phyloP scores from a whole-genome alignment of 2,113 vertebrate genomes.

The Nycticryphes semicollaris region DNA sequence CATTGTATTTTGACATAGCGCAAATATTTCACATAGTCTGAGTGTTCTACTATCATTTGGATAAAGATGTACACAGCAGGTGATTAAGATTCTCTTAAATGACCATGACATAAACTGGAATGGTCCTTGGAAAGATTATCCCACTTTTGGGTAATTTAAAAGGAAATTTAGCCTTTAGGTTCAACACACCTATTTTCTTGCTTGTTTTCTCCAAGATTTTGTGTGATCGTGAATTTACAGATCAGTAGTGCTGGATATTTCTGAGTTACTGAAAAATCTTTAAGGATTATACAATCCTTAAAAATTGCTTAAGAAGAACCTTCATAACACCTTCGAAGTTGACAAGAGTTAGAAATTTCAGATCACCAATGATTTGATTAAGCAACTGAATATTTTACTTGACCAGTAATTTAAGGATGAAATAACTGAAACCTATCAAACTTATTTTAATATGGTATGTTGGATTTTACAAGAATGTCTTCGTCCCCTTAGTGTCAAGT shows the following conservation, averaged over 20 bases:
- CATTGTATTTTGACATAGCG: not conserved
- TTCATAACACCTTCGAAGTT: not conserved
- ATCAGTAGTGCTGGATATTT: slow-evolving; percentile 15
- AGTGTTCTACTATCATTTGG: not conserved
- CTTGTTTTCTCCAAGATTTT: slow-evolving; percentile 50
- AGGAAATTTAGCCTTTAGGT: slow-evolving; percentile 27
- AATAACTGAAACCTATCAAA: not conserved
- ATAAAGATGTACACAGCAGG: slow-evolving; percentile 27
- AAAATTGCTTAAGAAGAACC: not conserved
- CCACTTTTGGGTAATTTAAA: slow-evolving; percentile 36
- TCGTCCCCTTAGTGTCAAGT: not conserved
- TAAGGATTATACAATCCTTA: slow-evolving; percentile 11
- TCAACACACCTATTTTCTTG: slow-evolving; percentile 44
- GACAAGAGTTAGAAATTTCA: slow-evolving; percentile 12
- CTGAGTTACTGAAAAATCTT: not conserved
- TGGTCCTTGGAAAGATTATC: slow-evolving; percentile 20
- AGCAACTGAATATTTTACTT: not conserved
- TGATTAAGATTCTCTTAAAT: slow-evolving; percentile 48
- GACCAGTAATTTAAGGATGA: not conserved
- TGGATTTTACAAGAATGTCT: not conserved
- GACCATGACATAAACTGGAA: slow-evolving; percentile 25
- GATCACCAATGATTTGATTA: not conserved
- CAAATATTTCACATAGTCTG: not conserved
- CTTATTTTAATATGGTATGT: not conserved
- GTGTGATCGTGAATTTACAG: slow-evolving; percentile 10